Base-by-base conservation (phyloP, 2,113 vertebrate species). In the Pachyramphus minor region DNA sequence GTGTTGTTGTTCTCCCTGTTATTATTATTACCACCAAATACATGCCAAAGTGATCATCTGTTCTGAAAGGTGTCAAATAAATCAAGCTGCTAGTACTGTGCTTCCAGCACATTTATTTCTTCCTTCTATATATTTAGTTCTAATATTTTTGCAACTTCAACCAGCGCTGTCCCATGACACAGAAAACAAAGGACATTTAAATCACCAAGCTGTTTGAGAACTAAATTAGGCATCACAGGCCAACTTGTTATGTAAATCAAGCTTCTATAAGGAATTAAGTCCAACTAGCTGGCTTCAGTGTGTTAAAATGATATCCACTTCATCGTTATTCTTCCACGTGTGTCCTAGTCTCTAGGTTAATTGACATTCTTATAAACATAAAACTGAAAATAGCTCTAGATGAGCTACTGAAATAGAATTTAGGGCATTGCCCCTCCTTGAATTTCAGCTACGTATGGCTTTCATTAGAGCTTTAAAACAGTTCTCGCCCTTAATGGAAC, bases 401-500 rank as follows among this genome's bases (percentile, higher is more conserved):
- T 81, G 90, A 97, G 62, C 60, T 84, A 91, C 84, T 94, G 96
- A 95, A 96, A 97, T 89, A 97, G 95, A 94, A 88, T 96, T 93
- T 87, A 96, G 91, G 89, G 92, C 85, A 97, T 88, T 94, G 93
- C 87, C 83, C 76, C 93, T 87, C 87, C 93, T 94, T 92, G 73
- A 91, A 92, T 96, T 94, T 94, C 89, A 93, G 74, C 82, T 92
- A 75, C 1, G 80, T 66, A 59, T 86, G 77, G 78, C 82, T 88
- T 97, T 97, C 95, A 96, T 96, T 96, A 96, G 60, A 91, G 92
- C 62, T 96, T 94, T 97, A 96, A 98, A 86, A 89, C 24, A 42
- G 94, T 87, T 97, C 97, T 97, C 14, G 20, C 90, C 94, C 95
- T 97, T 97, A 97, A 97, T 97, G 95, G 94, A 97, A 95, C 83